Base-by-base conservation (phyloP, 1,140 invertebrate genomes). In the Sitodiplosis mosellana region DNA sequence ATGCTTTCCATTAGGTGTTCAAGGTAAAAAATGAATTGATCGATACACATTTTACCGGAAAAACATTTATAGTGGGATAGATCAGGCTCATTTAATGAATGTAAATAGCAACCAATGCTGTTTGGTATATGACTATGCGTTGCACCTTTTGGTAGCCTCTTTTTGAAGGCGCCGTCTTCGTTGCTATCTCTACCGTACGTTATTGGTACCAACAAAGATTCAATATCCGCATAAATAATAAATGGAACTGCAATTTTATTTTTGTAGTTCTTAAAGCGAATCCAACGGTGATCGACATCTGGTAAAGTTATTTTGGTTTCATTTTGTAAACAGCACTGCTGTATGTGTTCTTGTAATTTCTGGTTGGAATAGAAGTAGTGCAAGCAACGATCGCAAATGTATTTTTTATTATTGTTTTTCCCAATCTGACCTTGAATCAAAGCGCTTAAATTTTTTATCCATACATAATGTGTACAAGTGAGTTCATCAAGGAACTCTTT, bases 201-300 rank as follows among this genome's bases (percentile, higher is more conserved):
- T 18, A 27, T 27, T 12, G 37, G 37, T 44, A 52, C n/a, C 17
- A 61, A 50, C n/a, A 59, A 17, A 42, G 52, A 57, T 56, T 65
- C 58, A 41, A 63, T 56, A 55, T 65, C 58, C 19, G 55, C 57
- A 51, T 64, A 63, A 47, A 63, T 53, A 34, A 55, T 49, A 49
- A 63, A 59, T 19, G 56, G 55, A 43, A 54, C 50, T 44, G 51
- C 51, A 54, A 56, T 47, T 50, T 57, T 53, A 46, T 52, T 51
- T 10, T 46, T 20, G 49, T 47, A 50, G 52, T 62, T 55, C 41
- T 53, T 51, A 53, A 60, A 60, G 14, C 37, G 4, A 15, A 33
- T 55, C 15, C 49, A 59, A 43, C 19, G 43, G 43, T 19, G 52
- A 48, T 10, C 55, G 17, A 12, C 47, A 8, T 51, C 33, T 45